These are phyloP conservation scores for Macrotus californicus DNA, from an alignment of 2,113 vertebrate genomes.

Conservation along the genomic window DNA sequence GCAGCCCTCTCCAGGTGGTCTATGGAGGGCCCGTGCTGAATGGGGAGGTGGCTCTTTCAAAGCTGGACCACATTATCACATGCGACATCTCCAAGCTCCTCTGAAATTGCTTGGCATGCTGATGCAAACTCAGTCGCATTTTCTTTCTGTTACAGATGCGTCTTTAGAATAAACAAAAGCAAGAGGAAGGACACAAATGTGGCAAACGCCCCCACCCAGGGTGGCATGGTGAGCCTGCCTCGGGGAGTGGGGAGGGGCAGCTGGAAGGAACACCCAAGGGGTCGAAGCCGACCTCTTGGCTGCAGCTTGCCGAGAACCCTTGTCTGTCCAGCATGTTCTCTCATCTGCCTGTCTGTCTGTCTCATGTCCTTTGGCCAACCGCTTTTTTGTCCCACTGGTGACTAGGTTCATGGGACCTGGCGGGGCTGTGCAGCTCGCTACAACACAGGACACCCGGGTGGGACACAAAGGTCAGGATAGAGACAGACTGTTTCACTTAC, in stretches of 20 bases:
- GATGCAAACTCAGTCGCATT: neutral
- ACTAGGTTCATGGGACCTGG: conserved; percentile 72
- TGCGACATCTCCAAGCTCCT: neutral
- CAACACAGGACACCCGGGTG: conserved; percentile 61
- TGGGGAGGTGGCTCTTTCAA: neutral
- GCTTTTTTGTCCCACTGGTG: conserved; percentile 57
- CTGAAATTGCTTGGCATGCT: neutral
- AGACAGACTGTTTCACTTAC: conserved; percentile 53
- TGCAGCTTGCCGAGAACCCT: conserved; percentile 44
- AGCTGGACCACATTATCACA: neutral
- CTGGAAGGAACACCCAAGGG: too few relatives aligned
- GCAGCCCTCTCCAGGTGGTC: neutral
- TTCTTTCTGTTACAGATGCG: conserved; percentile 58
- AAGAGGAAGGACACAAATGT: conserved; percentile 16
- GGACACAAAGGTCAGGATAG: conserved; percentile 51
- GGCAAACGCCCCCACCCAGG: neutral
- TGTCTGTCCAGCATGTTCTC: conserved; percentile 24
- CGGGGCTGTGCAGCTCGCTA: conserved; percentile 39
- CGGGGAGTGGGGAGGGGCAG: neutral
- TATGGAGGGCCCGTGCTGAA: neutral
- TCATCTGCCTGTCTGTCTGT: neutral
- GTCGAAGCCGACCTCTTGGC: neutral
- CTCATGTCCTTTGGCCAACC: conserved; percentile 52
- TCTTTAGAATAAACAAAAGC: conserved; percentile 59
- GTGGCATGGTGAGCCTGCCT: too few relatives aligned